These are phyloP conservation scores for Coleophora flavipennella DNA, from an alignment of 2,888 invertebrate species.

Conservation along the genomic window DNA sequence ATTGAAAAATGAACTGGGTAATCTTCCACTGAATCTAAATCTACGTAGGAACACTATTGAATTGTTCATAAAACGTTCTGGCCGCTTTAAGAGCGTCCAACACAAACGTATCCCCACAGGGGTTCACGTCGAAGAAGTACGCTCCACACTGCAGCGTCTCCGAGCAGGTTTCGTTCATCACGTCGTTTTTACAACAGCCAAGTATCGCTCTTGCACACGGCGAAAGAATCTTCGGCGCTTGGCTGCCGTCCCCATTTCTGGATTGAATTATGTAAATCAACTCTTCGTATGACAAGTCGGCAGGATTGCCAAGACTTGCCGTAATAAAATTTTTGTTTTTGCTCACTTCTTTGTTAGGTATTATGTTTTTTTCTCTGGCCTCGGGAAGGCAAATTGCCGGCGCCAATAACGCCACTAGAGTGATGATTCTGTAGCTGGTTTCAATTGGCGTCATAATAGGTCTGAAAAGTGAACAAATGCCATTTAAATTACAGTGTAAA, in stretches of 20 bases:
- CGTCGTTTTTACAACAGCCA: slow-evolving; percentile 76
- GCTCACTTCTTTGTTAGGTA: slow-evolving; percentile 5
- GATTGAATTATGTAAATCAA: slow-evolving; percentile 37
- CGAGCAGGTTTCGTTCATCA: slow-evolving; percentile 75
- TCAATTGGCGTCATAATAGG: slow-evolving; percentile 21
- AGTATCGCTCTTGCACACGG: slow-evolving; percentile 84
- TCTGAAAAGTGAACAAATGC: slow-evolving; percentile 29
- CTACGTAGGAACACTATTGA: slow-evolving; percentile 22
- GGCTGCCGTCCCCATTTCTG: slow-evolving; percentile 26
- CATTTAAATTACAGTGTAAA: too few species aligned
- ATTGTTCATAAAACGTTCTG: slow-evolving; percentile 44
- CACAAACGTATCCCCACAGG: slow-evolving; percentile 76
- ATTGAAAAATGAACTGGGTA: too few species aligned
- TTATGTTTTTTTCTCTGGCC: slow-evolving; percentile 13
- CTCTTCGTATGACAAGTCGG: slow-evolving; percentile 39
- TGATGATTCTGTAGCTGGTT: slow-evolving; percentile 17
- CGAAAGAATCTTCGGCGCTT: slow-evolving; percentile 43
- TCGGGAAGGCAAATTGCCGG: slow-evolving; percentile 31
- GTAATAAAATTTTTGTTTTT: slow-evolving; percentile 7
- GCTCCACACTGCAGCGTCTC: slow-evolving; percentile 81
- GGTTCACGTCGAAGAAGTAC: slow-evolving; percentile 82
- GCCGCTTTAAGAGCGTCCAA: slow-evolving; percentile 71
- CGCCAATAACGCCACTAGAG: slow-evolving; percentile 23
- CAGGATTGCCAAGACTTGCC: slow-evolving; percentile 45
- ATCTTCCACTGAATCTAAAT: too few species aligned